phyloP scores from a whole-genome alignment of 2,888 invertebrate genomes.

The Erebia aethiops region DNA sequence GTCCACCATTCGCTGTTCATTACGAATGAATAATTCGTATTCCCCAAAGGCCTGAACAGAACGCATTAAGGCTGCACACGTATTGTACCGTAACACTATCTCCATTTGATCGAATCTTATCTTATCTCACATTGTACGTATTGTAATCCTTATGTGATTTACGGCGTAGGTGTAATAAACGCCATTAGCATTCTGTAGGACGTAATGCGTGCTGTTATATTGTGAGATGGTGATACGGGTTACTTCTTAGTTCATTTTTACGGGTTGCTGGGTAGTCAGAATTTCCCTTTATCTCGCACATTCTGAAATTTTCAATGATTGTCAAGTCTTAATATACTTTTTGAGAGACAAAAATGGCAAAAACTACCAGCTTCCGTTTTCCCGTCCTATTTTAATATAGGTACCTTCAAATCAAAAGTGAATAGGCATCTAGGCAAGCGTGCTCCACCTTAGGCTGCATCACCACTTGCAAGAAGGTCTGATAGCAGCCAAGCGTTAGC shows the following conservation, averaged over 20 bases:
- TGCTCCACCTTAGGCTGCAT: too few relatives aligned
- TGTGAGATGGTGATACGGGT: neutral
- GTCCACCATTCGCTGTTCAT: neutral
- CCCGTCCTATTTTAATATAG: too few relatives aligned
- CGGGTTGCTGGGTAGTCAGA: too few relatives aligned
- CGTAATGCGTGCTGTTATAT: neutral
- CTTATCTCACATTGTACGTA: conserved; percentile 8
- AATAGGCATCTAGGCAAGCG: too few relatives aligned
- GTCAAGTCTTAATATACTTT: too few relatives aligned
- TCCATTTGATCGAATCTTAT: conserved; percentile 10
- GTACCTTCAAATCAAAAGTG: too few relatives aligned
- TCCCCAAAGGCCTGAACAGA: neutral
- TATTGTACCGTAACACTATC: conserved; percentile 17
- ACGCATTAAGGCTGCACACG: conserved; percentile 7
- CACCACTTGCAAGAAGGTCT: too few relatives aligned
- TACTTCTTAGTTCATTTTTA: neutral
- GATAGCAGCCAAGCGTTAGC: too few relatives aligned
- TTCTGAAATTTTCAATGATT: too few relatives aligned
- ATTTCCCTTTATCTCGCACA: too few relatives aligned
- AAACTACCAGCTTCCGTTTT: too few relatives aligned
- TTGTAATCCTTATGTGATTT: conserved; percentile 12
- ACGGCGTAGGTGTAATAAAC: conserved; percentile 13
- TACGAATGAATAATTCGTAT: neutral
- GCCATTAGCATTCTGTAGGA: conserved; percentile 8
- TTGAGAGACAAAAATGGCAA: too few relatives aligned